A percentile compares a stretch with the other conserved stretches of the same genome.
These are phyloP conservation scores for Mongoloraphidia duomilia DNA, from an alignment of 2,888 invertebrate species.

Conservation along the genomic window DNA sequence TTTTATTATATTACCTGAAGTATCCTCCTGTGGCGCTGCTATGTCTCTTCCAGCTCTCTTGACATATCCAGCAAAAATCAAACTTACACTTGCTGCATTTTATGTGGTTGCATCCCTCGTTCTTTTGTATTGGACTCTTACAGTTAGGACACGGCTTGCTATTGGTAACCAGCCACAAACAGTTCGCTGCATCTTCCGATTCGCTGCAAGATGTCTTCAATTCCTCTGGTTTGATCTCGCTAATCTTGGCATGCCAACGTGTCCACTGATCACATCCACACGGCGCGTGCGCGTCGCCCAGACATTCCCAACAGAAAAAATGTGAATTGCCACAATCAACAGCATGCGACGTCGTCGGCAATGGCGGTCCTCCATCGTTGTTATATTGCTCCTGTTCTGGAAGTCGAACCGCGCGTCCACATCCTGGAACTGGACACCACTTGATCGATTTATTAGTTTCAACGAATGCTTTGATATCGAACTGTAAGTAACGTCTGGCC, in stretches of 20 bases:
- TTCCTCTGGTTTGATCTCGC: slow-evolving; percentile 49
- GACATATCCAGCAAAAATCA: slow-evolving; percentile 60
- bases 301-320: slow-evolving; percentile 50
- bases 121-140: slow-evolving; percentile 55
- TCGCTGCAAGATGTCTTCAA: slow-evolving; percentile 35
- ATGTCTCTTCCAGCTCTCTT: slow-evolving; percentile 56
- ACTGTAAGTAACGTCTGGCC: slow-evolving; percentile 48
- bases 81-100: slow-evolving; percentile 56
- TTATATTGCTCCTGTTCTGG: slow-evolving; percentile 37
- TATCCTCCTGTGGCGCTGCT: slow-evolving; percentile 55
- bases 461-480: slow-evolving; percentile 57
- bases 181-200: slow-evolving; percentile 46
- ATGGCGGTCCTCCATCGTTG: slow-evolving; percentile 13
- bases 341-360: slow-evolving; percentile 37
- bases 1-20: slow-evolving; percentile 32
- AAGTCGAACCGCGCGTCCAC: slow-evolving; percentile 47
- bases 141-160: slow-evolving; percentile 57
- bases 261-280: slow-evolving; percentile 49
- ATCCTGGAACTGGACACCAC: slow-evolving; percentile 55
- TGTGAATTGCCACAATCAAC: slow-evolving; percentile 58
- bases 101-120: slow-evolving; percentile 60
- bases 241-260: slow-evolving; percentile 43
- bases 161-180: slow-evolving; percentile 53
- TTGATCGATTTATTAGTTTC: slow-evolving; percentile 54
- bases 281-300: slow-evolving; percentile 49